Percentiles rank a stretch among this genome's conserved stretches.
These are phyloP conservation scores for Heliopora coerulea DNA, from an alignment of 92 coral and sea anemone species.

Conservation along the genomic window DNA sequence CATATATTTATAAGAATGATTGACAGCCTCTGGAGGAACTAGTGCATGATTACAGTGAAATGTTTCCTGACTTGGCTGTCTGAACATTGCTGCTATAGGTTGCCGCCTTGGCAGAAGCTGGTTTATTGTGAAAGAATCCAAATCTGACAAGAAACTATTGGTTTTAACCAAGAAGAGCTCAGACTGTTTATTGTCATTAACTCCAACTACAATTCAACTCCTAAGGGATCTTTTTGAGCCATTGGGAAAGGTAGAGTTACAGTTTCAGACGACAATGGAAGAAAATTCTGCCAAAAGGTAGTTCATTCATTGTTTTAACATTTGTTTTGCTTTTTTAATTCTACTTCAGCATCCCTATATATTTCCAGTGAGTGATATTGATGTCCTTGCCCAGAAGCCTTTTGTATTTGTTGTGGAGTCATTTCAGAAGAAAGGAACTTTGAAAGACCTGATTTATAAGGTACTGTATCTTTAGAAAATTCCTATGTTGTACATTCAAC, in stretches of 20 bases:
- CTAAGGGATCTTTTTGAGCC: conserved; percentile 38
- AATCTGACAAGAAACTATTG: conserved; percentile 30
- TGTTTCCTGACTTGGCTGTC: too few relatives aligned
- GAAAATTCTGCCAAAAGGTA: too few relatives aligned
- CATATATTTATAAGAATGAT: too few relatives aligned
- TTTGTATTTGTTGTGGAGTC: conserved; percentile 80
- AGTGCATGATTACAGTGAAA: too few relatives aligned
- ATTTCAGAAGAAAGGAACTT: conserved; percentile 41
- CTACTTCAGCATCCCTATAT: conserved; percentile 73
- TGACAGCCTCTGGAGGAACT: too few relatives aligned
- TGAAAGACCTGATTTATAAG: conserved; percentile 37
- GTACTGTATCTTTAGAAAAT: not conserved
- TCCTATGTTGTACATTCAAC: too few relatives aligned
- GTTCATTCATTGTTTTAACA: not conserved
- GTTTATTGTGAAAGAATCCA: conserved; percentile 79
- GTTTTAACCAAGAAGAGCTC: conserved; percentile 35
- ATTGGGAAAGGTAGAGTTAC: not conserved
- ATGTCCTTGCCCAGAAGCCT: conserved; percentile 73
- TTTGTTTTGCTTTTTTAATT: not conserved
- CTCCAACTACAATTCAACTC: conserved; percentile 27
- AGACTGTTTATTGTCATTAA: conserved; percentile 29
- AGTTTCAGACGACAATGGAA: not conserved
- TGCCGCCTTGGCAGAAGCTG: conserved; percentile 85
- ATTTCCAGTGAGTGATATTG: conserved; percentile 70
- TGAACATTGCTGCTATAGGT: too few relatives aligned